Evolutionary conservation across 1,140 invertebrate genomes (phyloP).

Genomic region (Drosophila oshimai): DNA sequence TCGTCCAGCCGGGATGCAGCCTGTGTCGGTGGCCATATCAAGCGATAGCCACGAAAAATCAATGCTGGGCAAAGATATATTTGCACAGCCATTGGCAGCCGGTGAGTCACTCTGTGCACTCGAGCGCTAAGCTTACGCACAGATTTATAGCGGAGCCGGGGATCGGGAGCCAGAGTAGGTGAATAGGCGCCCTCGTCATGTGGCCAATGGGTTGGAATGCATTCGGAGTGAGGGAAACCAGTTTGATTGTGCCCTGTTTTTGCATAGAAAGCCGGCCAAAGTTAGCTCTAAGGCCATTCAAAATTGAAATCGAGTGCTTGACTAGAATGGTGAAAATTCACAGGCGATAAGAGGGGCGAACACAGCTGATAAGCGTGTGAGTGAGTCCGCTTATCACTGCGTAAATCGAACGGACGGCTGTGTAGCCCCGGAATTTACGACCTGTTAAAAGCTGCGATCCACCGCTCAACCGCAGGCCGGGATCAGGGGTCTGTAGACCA

Average conservation of each 20-base stretch:
- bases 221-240: conserved; percentile 14
- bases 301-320: too few relatives aligned
- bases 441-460: neutral
- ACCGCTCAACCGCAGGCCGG: conserved; percentile 2
- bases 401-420: neutral
- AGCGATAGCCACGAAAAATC: conserved; percentile 40
- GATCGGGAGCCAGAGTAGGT: conserved; percentile 10
- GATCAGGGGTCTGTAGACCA: conserved; percentile 15
- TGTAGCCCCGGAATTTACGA: conserved; percentile 26
- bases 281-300: neutral
- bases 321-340: conserved; percentile 31
- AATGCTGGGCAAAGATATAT: conserved; percentile 46
- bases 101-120: conserved; percentile 37
- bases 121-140: conserved; percentile 42
- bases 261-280: conserved; percentile 37
- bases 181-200: conserved; percentile 34
- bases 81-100: conserved; percentile 40
- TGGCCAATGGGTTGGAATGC: conserved; percentile 50
- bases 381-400: conserved; percentile 8
- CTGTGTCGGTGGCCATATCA: neutral
- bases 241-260: conserved; percentile 21
- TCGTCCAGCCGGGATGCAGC: conserved; percentile 25
- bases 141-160: neutral
- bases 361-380: conserved; percentile 22
- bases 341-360: conserved; percentile 34